Evolutionary conservation across 2,113 vertebrate species (phyloP), one percentile per base, ranked within the genome.

Genomic region (Sphyrna mokarran): DNA sequence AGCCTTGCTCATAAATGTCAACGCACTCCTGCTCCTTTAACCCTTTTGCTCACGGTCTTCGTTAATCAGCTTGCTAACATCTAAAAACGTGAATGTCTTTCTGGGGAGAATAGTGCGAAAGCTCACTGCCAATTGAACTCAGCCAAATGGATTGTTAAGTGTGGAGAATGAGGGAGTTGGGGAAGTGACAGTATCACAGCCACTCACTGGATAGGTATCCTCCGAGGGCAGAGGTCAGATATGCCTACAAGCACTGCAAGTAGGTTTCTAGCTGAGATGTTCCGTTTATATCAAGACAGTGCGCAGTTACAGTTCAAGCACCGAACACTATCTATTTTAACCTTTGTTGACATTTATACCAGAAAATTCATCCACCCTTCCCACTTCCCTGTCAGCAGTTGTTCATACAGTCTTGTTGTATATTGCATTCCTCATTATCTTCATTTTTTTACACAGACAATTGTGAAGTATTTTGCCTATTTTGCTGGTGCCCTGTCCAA

Each of bases 401-500:
- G 23, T 76, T 48, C 13, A 72, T 1, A 7, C 43, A 6, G 20
- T 58, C 14, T 2, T 40, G 22, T 95, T 72, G 11, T 70, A 11
- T 95, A 20, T 61, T 7, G 29, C 48, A 54, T 86, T 29, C 90
- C 54, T 80, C 40, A 91, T 40, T 72, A 18, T 29, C 61, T 72
- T 40, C 29, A 8, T 91, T n/a, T 11, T 10, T 63, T 66, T 96
- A 14, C 0, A 0, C 96, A 96, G 97, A 95, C 96, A 10, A 95
- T 96, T 3, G 43, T 97, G 93, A 96, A 95, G 54, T 96, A 96
- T 96, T 95, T 96, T 93, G 96, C 96, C 87, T 95, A 95, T 76
- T 76, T 96, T 37, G 78, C n/a, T 1, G 96, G 96, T 0, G 37
- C 72, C 96, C 96, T 97, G 96, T 96, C 61, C 33, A 97, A 97